Percentiles rank a stretch among this genome's conserved stretches.
These are phyloP conservation scores for Amblyjoppa proteus DNA, from an alignment of 2,888 invertebrate species.

Conservation along the genomic window DNA sequence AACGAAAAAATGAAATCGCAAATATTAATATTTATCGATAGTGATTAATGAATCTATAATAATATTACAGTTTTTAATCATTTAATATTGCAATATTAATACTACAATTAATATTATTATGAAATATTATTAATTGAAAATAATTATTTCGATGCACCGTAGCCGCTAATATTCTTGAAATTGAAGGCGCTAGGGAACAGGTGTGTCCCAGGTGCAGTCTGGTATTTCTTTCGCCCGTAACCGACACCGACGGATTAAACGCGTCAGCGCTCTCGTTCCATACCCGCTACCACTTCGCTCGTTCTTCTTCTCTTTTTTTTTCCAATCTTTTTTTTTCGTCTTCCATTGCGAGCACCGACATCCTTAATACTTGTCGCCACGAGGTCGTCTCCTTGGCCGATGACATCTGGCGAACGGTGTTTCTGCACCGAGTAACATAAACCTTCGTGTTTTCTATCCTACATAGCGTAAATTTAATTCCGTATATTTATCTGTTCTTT, in stretches of 20 bases:
- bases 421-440: conserved; percentile 75
- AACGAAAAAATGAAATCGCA: not conserved
- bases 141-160: not conserved
- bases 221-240: conserved; percentile 67
- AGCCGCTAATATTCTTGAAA: not conserved
- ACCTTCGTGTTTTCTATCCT: conserved; percentile 12
- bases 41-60: not conserved
- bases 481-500: conserved; percentile 25
- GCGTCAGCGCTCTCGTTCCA: conserved; percentile 59
- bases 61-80: not conserved
- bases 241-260: conserved; percentile 76
- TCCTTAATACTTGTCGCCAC: conserved; percentile 30
- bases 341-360: conserved; percentile 66
- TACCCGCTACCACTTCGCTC: conserved; percentile 46
- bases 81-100: not conserved
- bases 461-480: not conserved
- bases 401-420: conserved; percentile 81
- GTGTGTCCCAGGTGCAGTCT: conserved; percentile 51
- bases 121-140: not conserved
- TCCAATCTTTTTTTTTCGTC: conserved; percentile 5
- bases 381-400: conserved; percentile 74
- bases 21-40: not conserved
- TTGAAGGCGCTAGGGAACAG: not conserved
- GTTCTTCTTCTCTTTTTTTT: conserved; percentile 65
- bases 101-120: not conserved